Percentiles rank a stretch among this genome's conserved stretches.
These are phyloP conservation scores for Pelodiscus sinensis DNA, from an alignment of 2,113 vertebrate species.

Conservation along the genomic window DNA sequence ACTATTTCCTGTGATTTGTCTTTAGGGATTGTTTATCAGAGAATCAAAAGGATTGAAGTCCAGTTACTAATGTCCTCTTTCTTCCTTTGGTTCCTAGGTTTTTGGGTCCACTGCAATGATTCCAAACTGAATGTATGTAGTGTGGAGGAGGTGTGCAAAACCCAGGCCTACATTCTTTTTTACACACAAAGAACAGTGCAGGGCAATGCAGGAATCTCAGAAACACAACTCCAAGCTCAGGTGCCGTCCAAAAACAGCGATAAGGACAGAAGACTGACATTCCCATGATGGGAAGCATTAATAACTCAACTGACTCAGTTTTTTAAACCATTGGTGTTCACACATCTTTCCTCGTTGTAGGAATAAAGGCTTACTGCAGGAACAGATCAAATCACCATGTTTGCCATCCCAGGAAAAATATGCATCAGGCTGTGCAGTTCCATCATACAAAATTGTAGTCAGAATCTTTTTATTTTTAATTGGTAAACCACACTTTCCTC, in stretches of 20 bases:
- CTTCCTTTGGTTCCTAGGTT: constrained; percentile 82
- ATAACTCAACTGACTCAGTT: constrained; percentile 40
- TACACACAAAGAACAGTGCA: constrained; percentile 95
- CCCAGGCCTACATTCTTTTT: constrained; percentile 99
- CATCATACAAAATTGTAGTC: constrained; percentile 29
- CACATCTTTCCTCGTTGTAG: constrained; percentile 38
- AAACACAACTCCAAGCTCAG: constrained; percentile 83
- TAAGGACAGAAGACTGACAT: constrained; percentile 68
- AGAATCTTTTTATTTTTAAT: constrained; percentile 4
- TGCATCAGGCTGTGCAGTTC: constrained; percentile 42
- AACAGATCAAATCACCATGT: constrained; percentile 23
- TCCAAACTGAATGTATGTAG: constrained; percentile 99
- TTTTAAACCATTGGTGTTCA: constrained; percentile 20
- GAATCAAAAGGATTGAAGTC: not conserved
- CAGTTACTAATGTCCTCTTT: constrained; percentile 47
- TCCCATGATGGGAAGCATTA: constrained; percentile 64
- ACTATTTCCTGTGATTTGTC: constrained; percentile 9
- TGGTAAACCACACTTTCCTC: constrained; percentile 44
- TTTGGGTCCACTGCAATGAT: constrained; percentile 99
- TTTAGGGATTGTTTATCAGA: not conserved
- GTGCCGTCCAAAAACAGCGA: constrained; percentile 76
- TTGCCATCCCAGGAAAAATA: constrained; percentile 34
- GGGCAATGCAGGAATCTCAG: constrained; percentile 81
- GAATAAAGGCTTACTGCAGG: constrained; percentile 59
- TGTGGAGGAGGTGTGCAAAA: constrained; percentile 99